Percentiles rank a stretch among this genome's conserved stretches.
These are phyloP conservation scores for Chrysolina haemoptera DNA, from an alignment of 2,888 invertebrate genomes.

Conservation along the genomic window DNA sequence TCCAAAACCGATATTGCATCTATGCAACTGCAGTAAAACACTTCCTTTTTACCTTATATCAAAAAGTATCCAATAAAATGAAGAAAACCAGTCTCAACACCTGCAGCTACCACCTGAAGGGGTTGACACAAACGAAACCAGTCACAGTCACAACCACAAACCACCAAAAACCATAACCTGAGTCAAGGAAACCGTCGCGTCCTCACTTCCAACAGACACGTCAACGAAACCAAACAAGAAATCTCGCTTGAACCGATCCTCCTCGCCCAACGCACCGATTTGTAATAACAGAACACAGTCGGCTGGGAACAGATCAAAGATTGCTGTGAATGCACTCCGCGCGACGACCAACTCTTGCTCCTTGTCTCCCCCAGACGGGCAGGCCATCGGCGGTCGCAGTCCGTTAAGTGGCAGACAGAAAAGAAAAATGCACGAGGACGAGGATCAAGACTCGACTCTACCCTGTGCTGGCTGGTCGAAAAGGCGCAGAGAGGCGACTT, in stretches of 20 bases:
- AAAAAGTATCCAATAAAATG: neutral
- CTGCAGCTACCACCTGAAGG: neutral
- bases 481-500: neutral
- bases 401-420: slow-evolving; percentile 55
- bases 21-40: too few species aligned
- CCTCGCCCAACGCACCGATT: slow-evolving; percentile 53
- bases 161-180: slow-evolving; percentile 25
- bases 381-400: slow-evolving; percentile 50
- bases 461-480: slow-evolving; percentile 1
- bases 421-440: slow-evolving; percentile 52
- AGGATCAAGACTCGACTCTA: slow-evolving; percentile 7
- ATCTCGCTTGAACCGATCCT: slow-evolving; percentile 40
- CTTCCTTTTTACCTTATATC: neutral
- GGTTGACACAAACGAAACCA: neutral
- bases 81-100: neutral
- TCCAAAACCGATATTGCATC: too few species aligned
- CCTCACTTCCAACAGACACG: neutral
- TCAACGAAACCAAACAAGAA: slow-evolving; percentile 22
- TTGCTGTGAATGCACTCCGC: slow-evolving; percentile 66
- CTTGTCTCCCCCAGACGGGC: slow-evolving; percentile 61
- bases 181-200: neutral
- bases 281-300: slow-evolving; percentile 56
- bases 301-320: slow-evolving; percentile 57
- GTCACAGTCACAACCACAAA: slow-evolving; percentile 24
- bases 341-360: slow-evolving; percentile 62